Evolutionary conservation across 2,888 invertebrate genomes (phyloP), one percentile per base, ranked within the genome.

Genomic region (Schrankia costaestrigalis): DNA sequence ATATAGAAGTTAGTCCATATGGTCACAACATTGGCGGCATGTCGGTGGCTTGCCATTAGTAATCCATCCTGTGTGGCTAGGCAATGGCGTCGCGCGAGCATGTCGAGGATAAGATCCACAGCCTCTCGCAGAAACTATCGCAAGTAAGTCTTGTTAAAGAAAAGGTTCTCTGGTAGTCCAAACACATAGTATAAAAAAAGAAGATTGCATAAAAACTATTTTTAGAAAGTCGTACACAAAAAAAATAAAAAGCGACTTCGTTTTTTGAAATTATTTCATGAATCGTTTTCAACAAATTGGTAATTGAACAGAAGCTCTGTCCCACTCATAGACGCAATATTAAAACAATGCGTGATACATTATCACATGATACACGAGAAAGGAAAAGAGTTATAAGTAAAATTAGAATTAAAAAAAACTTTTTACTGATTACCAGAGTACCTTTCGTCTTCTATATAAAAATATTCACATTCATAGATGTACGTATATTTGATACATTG

Each of bases 41-140:
- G 74, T 62, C 69, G 69, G 70, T 69, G 69, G 77, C 74, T 77
- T 76, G 71, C 73, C 72, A 66, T 78, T 59, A 75, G 78, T 86
- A 86, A 86, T 77, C 62, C 75, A 73, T 87, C 77, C 74, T 84
- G 73, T 87, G 85, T 86, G 82, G 78, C 70, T 89, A 92, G 93
- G 92, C 93, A 75, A 91, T 91, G 87, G 91, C 90, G 89, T 89
- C 91, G 76, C 90, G 92, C 78, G 92, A 92, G 68, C 90, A 91
- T 89, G 91, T 90, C 79, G 92, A 92, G 87, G 92, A 92, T 90
- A 91, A 92, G 91, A 91, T 92, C 78, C 91, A 91, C 89, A 84
- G 90, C 88, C 90, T 92, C 84, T 90, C 91, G 78, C 91, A 91
- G 90, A 91, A 92, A 85, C 88, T 92, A 76, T 89, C 90, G 81